These are phyloP conservation scores for Drosophila emarginata DNA, from an alignment of 2,888 invertebrate species.

Conservation along the genomic window DNA sequence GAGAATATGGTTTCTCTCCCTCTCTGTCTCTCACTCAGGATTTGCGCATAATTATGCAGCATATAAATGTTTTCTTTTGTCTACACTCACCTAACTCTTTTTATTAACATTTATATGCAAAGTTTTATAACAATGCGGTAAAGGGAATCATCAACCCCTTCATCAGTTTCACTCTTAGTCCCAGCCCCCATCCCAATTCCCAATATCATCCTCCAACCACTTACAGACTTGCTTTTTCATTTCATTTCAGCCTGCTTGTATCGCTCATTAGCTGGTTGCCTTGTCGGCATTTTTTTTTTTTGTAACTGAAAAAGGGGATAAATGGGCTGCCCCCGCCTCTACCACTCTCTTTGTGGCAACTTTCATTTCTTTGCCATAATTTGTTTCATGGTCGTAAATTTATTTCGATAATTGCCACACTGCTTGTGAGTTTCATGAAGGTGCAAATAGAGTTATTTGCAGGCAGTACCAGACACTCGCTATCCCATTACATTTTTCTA, in stretches of 20 bases:
- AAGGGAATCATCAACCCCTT: slow-evolving; percentile 13
- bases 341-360: background rate
- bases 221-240: slow-evolving; percentile 33
- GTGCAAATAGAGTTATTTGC: slow-evolving; percentile 51
- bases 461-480: slow-evolving; percentile 34
- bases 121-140: slow-evolving; percentile 54
- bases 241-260: slow-evolving; percentile 33
- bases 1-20: no score
- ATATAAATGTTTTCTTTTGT: slow-evolving; percentile 66
- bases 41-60: slow-evolving; percentile 75
- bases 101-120: slow-evolving; percentile 60
- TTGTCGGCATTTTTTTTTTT: background rate
- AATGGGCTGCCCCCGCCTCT: no score
- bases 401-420: slow-evolving; percentile 57
- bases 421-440: slow-evolving; percentile 43
- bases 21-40: slow-evolving; percentile 22
- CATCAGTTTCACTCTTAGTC: background rate
- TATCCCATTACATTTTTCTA: background rate
- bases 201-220: background rate
- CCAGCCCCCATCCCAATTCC: background rate
- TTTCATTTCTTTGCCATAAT: slow-evolving; percentile 39
- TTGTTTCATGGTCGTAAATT: slow-evolving; percentile 51
- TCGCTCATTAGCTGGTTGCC: slow-evolving; percentile 51
- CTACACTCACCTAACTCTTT: slow-evolving; percentile 23
- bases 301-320: background rate